Evolutionary conservation across 2,888 invertebrate species (phyloP).

Genomic region (Epinotia bilunana): DNA sequence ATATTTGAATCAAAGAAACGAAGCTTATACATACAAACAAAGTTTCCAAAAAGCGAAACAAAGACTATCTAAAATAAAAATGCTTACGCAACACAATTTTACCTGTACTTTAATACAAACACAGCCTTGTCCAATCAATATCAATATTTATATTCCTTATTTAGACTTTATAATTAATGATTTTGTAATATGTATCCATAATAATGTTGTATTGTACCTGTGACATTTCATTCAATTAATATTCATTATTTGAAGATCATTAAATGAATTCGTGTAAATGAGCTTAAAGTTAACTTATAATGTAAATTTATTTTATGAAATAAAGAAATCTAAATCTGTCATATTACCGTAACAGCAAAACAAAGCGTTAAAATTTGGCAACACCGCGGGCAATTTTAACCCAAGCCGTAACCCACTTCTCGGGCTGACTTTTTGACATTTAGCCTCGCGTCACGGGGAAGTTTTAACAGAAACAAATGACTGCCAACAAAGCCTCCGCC

Average conservation of each 20-base stretch:
- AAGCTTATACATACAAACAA: background rate
- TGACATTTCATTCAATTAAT: too few relatives aligned
- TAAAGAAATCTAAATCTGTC: too few relatives aligned
- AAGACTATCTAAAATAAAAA: background rate
- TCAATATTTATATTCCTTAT: too few relatives aligned
- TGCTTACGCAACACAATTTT: background rate
- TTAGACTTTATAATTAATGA: too few relatives aligned
- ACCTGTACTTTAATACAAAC: constrained; percentile 11
- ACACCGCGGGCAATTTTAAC: constrained; percentile 36
- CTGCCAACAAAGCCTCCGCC: constrained; percentile 25
- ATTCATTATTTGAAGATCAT: too few relatives aligned
- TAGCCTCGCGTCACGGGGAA: constrained; percentile 42
- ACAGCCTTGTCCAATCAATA: too few relatives aligned
- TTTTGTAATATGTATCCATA: too few relatives aligned
- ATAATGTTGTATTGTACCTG: too few relatives aligned
- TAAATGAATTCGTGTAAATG: too few relatives aligned
- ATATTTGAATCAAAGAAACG: too few relatives aligned
- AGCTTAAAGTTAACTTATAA: too few relatives aligned
- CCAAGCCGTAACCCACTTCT: constrained; percentile 40
- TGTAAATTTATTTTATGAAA: too few relatives aligned
- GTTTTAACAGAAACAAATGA: constrained; percentile 47
- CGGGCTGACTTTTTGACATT: constrained; percentile 44
- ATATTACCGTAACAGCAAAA: constrained; percentile 25
- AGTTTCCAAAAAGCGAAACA: background rate
- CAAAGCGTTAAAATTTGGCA: constrained; percentile 30